These are phyloP conservation scores for Sarcophaga caerulescens DNA, from an alignment of 2,888 invertebrate species.

Conservation along the genomic window DNA sequence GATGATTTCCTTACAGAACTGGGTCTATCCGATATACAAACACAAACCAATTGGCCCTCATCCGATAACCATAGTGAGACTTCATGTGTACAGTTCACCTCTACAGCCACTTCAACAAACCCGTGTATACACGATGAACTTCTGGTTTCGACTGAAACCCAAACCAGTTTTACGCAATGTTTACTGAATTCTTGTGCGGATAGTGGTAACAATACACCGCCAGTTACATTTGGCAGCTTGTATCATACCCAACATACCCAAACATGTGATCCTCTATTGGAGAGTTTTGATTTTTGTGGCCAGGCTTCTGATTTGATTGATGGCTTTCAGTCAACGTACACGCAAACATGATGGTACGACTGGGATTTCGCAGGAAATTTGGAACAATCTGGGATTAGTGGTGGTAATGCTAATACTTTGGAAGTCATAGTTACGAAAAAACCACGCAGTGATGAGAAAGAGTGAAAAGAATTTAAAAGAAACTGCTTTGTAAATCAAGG, in stretches of 20 bases:
- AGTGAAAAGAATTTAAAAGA: slow-evolving; percentile 5
- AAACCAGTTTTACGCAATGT: slow-evolving; percentile 81
- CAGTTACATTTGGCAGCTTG: slow-evolving; percentile 65
- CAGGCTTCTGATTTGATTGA: slow-evolving; percentile 76
- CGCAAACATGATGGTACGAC: slow-evolving; percentile 79
- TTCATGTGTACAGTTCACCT: slow-evolving; percentile 45
- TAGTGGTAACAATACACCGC: slow-evolving; percentile 67
- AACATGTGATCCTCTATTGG: slow-evolving; percentile 78
- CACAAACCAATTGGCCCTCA: slow-evolving; percentile 83
- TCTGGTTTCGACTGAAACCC: slow-evolving; percentile 84
- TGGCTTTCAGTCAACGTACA: slow-evolving; percentile 78
- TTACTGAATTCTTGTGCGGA: slow-evolving; percentile 72
- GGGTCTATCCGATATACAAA: slow-evolving; percentile 84
- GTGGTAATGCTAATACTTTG: background rate
- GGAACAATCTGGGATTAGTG: slow-evolving; percentile 16
- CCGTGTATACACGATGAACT: slow-evolving; percentile 81
- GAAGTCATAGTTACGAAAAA: slow-evolving; percentile 6
- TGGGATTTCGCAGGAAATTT: slow-evolving; percentile 66
- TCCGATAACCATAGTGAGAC: slow-evolving; percentile 54
- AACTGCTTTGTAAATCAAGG: background rate
- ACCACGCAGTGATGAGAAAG: background rate
- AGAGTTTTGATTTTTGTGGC: slow-evolving; percentile 74
- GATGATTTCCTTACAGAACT: slow-evolving; percentile 83
- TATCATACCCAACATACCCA: slow-evolving; percentile 79
- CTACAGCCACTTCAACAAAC: slow-evolving; percentile 60